Base-by-base conservation (phyloP, 2,797 vertebrate genomes). In the Syncerus caffer region DNA sequence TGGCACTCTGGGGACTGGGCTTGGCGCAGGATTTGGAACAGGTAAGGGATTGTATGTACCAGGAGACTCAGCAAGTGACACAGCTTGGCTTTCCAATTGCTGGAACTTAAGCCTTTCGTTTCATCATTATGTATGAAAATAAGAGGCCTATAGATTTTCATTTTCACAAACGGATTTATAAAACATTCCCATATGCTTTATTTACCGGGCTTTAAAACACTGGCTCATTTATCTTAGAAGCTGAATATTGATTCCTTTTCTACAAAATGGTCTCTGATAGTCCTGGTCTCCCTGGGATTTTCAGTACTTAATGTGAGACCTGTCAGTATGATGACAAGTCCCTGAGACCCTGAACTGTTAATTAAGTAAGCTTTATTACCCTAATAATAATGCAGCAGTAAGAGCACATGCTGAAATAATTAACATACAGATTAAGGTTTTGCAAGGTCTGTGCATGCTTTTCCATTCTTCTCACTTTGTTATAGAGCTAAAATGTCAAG, bases 1-100 rank as follows among this genome's bases (percentile, higher is more conserved):
- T 0, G 99, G 99, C 45, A 99, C 99, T 6, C 98, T 99, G 31
- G 99, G 99, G 57, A 98, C 99, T 0, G 99, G 99, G 0, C 99
- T 99, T 38, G 99, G 99, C 84, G 97, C 99, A 10, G 99, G 99
- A 42, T 99, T 99, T 97, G 99, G 99, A 96, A 98, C 99, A 98
- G 99, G 99, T 99, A 99, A 98, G 19, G 15, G 74, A 11, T 12
- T n/a, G 3, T 84, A 85, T n/a, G 3, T 84, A 85, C 4, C 13
- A 9, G 15, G 3, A 93, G 21, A 82, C 50, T 91, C 88, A 96
- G 60, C 25, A 96, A 95, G 38, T 93, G 53, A 71, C 85, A 50
- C 6, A 58, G n/a, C 3, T 94, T 90, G n/a, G 7, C 67, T 78
- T 71, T 47, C 4, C 85, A 47, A 34, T 53, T 91, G 38, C 14